These are phyloP conservation scores for Myotis brandtii DNA, from an alignment of 2,113 vertebrate species.

Conservation along the genomic window DNA sequence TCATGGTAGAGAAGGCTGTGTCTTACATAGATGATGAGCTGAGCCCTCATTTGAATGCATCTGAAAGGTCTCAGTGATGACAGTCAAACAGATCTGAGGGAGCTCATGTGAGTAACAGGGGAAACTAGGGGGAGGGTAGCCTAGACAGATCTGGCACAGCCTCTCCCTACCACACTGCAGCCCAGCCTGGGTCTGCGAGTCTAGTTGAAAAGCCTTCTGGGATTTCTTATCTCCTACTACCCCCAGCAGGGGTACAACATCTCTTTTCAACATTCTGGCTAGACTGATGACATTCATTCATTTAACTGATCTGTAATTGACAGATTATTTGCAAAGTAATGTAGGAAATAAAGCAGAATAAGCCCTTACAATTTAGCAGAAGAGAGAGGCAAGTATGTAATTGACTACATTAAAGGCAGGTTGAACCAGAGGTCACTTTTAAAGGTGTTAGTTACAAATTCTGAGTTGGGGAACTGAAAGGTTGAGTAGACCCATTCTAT, in stretches of 20 bases:
- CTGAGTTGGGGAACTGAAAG: neutral
- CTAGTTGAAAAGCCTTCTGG: neutral
- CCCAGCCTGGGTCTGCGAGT: fast-evolving
- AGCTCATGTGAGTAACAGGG: neutral
- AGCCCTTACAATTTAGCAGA: neutral
- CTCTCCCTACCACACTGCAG: fast-evolving
- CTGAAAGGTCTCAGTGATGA: neutral
- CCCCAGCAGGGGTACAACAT: neutral
- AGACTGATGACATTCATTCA: neutral
- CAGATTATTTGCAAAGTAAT: neutral
- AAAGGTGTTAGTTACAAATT: neutral
- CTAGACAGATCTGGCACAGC: too few species aligned
- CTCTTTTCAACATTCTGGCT: neutral
- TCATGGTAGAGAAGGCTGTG: neutral
- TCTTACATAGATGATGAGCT: neutral
- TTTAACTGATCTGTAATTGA: neutral
- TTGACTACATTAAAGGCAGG: neutral
- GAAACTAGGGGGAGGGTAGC: too few species aligned
- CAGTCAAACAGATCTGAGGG: neutral
- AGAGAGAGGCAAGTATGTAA: neutral
- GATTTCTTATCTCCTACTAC: neutral
- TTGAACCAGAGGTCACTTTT: neutral
- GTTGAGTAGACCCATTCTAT: neutral
- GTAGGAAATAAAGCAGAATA: neutral
- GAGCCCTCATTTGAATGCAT: neutral